Percentiles rank a stretch among this genome's conserved stretches.
Evolutionary conservation across 2,797 vertebrate species (phyloP).

Genomic region (Catamblyrhynchus diadema): DNA sequence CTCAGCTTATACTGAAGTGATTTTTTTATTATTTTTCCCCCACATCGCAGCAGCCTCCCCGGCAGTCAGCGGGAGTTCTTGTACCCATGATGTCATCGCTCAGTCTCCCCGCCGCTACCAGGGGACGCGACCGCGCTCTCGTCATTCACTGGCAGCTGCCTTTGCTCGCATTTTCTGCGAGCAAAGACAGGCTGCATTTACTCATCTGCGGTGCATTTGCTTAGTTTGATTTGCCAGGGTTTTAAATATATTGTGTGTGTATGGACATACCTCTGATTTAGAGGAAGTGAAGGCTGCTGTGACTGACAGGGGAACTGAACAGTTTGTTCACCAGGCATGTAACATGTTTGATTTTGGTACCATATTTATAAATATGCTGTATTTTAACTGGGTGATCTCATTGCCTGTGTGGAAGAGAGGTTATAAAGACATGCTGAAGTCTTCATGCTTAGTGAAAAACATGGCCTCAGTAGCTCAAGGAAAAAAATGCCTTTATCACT

Average conservation of each 20-base stretch:
- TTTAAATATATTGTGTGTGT: not conserved
- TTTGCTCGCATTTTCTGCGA: not conserved
- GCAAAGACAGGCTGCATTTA: not conserved
- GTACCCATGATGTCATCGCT: not conserved
- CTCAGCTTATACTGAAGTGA: not conserved
- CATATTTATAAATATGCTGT: not conserved
- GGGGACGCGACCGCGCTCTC: not conserved
- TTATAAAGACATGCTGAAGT: not conserved
- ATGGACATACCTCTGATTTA: not conserved
- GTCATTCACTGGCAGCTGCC: not conserved
- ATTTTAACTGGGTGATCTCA: constrained; percentile 11
- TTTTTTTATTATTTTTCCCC: no score
- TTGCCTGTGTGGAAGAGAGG: not conserved
- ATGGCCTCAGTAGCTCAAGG: not conserved
- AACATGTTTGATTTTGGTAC: not conserved
- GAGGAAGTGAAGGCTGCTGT: not conserved
- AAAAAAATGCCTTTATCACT: rapidly evolving
- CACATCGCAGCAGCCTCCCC: not conserved
- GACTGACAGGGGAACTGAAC: not conserved
- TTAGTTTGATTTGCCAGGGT: not conserved
- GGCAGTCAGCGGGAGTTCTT: not conserved
- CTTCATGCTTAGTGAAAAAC: not conserved
- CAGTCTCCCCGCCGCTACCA: not conserved
- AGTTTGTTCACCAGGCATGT: not conserved
- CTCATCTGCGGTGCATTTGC: not conserved